phyloP scores from a whole-genome alignment of 2,113 vertebrate genomes.

The Callopanchax toddi region DNA sequence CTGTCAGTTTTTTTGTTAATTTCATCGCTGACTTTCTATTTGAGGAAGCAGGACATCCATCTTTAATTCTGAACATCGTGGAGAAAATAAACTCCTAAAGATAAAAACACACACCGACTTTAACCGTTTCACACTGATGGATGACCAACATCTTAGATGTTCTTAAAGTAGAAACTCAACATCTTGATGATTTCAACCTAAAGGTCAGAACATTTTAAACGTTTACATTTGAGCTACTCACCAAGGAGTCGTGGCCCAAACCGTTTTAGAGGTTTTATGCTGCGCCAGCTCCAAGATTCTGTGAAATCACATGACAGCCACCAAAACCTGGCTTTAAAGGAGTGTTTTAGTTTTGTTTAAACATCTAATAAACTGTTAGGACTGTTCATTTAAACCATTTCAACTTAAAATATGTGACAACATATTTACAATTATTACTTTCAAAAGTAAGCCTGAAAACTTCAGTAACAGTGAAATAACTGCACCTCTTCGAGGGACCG shows the following conservation, averaged over 20 bases:
- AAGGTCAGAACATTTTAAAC: not conserved
- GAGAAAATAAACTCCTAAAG: constrained; percentile 15
- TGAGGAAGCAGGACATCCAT: constrained; percentile 33
- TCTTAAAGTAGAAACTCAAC: not conserved
- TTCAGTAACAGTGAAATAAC: not conserved
- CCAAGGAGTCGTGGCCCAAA: constrained; percentile 72
- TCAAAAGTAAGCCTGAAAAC: not conserved
- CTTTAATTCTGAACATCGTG: constrained; percentile 6
- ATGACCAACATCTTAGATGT: too few species aligned
- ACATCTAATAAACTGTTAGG: constrained; percentile 5
- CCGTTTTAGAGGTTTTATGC: constrained; percentile 68
- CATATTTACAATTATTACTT: too few species aligned
- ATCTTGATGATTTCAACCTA: constrained; percentile 9
- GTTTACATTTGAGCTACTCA: constrained; percentile 34
- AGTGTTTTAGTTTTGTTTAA: too few species aligned
- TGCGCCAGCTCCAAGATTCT: constrained; percentile 74
- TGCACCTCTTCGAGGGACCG: constrained; percentile 67
- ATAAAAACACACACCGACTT: constrained; percentile 30
- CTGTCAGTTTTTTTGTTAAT: not conserved
- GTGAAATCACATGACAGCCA: constrained; percentile 5
- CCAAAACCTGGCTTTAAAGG: too few species aligned
- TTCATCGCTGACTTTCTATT: constrained; percentile 3
- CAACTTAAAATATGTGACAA: too few species aligned
- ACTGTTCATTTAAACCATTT: not conserved
- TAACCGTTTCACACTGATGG: constrained; percentile 12